These are phyloP conservation scores for Neuroterus valhalla DNA, from an alignment of 1,140 invertebrate genomes.

Conservation along the genomic window DNA sequence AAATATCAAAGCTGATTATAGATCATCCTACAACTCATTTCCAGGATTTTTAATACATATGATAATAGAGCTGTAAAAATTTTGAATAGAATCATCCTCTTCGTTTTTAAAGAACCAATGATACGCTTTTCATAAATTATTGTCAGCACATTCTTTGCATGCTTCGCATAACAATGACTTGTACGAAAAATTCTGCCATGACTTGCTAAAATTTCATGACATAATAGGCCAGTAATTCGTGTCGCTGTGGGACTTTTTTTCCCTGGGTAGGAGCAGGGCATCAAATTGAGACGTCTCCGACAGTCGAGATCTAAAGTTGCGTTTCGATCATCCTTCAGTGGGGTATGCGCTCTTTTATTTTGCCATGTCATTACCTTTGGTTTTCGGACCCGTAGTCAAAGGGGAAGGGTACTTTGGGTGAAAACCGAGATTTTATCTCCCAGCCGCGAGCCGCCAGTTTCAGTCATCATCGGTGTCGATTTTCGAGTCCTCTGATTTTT, in stretches of 20 bases:
- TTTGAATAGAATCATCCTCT: too few relatives aligned
- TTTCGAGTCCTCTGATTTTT: constrained; percentile 27
- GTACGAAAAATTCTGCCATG: background rate
- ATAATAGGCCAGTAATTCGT: background rate
- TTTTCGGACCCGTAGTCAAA: constrained; percentile 9
- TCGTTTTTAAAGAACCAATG: too few relatives aligned
- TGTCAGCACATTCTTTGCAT: too few relatives aligned
- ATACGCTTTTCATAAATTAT: too few relatives aligned
- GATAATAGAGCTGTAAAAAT: too few relatives aligned
- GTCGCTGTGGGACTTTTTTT: too few relatives aligned
- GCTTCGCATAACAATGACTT: too few relatives aligned
- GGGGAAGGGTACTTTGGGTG: constrained; percentile 17
- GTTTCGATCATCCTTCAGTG: background rate
- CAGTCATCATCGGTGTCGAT: constrained; percentile 27
- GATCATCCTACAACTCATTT: too few relatives aligned
- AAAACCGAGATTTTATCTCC: constrained; percentile 30
- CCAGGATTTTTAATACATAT: too few relatives aligned
- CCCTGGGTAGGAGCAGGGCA: too few relatives aligned
- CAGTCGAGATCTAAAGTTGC: background rate
- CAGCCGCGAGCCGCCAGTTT: constrained; percentile 26
- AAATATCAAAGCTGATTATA: too few relatives aligned
- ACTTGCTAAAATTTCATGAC: background rate
- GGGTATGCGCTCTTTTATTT: background rate
- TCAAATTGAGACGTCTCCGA: background rate
- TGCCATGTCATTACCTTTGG: constrained; percentile 23